Evolutionary conservation across 2,797 vertebrate species (phyloP), one percentile per base, ranked within the genome.

Genomic region (Anguilla pacifica): DNA sequence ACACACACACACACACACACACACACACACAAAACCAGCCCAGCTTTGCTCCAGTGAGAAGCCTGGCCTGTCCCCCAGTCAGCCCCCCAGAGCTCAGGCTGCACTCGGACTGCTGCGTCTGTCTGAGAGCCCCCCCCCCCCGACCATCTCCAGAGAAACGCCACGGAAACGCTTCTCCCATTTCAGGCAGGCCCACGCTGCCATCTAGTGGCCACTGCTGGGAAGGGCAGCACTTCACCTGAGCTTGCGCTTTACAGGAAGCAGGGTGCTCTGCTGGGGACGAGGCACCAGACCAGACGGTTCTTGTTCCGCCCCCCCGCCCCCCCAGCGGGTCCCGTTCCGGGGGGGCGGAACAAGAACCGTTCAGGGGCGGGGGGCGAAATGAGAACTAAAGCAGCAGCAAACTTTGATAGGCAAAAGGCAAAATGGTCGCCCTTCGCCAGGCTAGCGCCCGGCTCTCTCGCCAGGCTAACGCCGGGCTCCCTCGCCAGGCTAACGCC

Each of bases 131-230:
- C n/a, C 0, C 13, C 5, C 6, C 35, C 7, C 6, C 17, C 9
- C 3, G 46, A 4, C 46, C 51, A n/a, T 28, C 83, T 57, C 46
- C 84, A 85, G 55, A 61, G 35, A 57, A 39, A 35, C 31, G 25
- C 5, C 35, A 64, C 31, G 10, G n/a, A 57, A 25, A 25, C 0
- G 51, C 10, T 35, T 51, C 31, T 11, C 2, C 84, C 3, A 0
- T 85, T 9, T 22, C 11, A 57, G 19, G 31, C 39, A 43, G 61
- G 28, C 22, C 57, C 46, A 67, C 81, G 77, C 84, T 88, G 87
- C 87, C 87, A 88, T 77, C 87, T 86, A 83, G 74, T 67, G 87
- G 57, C 19, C 57, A 9, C 1, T 15, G 57, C 46, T 1, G n/a
- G 25, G 55, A 85, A 79, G 43, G 19, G 22, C 70, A 74, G 28